Percentiles rank a stretch among this genome's conserved stretches.
Evolutionary conservation across 2,797 vertebrate genomes (phyloP).

Genomic region (Silurus aristotelis): DNA sequence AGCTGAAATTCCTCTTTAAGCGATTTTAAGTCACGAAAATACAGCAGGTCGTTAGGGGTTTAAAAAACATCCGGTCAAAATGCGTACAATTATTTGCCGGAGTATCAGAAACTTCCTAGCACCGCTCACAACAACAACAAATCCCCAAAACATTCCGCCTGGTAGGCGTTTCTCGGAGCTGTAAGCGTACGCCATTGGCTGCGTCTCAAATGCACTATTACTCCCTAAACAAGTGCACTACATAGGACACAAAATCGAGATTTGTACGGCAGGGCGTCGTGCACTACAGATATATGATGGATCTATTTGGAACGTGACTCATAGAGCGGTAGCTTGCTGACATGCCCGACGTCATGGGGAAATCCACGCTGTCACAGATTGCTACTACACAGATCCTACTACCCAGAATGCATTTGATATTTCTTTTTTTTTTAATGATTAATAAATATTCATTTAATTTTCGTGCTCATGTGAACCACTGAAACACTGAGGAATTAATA

Average conservation of each 20-base stretch:
- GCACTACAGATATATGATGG: background rate
- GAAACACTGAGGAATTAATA: background rate
- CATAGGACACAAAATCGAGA: background rate
- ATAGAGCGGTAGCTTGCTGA: background rate
- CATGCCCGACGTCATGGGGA: conserved; percentile 3
- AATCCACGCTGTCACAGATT: background rate
- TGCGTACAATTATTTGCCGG: background rate
- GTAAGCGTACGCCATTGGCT: background rate
- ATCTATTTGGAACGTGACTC: background rate
- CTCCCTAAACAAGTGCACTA: background rate
- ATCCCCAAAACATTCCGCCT: conserved; percentile 6
- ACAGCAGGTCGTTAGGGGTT: background rate
- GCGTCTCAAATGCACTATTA: background rate
- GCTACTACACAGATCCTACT: too few relatives aligned
- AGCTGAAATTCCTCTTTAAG: background rate
- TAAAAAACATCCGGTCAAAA: conserved; percentile 2
- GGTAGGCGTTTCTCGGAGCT: conserved; percentile 49
- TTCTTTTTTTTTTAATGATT: background rate
- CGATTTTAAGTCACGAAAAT: background rate
- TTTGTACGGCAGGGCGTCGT: background rate
- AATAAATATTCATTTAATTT: background rate
- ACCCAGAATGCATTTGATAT: background rate
- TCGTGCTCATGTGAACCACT: background rate
- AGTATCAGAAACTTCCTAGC: background rate
- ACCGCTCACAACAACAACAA: conserved; percentile 39